A percentile compares a stretch with the other conserved stretches of the same genome.
Evolutionary conservation across 1,140 invertebrate species (phyloP).

Genomic region (Drosophila parabipectinata): DNA sequence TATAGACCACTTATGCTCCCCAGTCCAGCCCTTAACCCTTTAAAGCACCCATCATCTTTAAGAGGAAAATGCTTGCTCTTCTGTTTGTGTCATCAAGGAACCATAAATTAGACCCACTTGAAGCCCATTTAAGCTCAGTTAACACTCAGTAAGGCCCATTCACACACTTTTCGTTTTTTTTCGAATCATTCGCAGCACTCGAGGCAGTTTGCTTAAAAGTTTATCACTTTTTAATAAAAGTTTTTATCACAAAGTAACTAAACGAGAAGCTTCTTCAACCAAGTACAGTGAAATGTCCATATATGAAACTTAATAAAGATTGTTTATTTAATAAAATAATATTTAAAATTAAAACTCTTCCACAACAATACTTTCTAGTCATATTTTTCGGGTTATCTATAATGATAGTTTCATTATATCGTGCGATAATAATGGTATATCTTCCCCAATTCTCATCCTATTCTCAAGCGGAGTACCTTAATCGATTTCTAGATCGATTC

Average conservation of each 20-base stretch:
- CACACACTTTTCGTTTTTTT: slow-evolving; percentile 45
- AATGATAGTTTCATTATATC: no score
- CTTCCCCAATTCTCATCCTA: no score
- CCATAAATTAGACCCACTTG: slow-evolving; percentile 60
- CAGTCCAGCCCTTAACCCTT: background rate
- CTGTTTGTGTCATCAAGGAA: slow-evolving; percentile 32
- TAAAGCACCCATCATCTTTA: slow-evolving; percentile 6
- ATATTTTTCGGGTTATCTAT: slow-evolving; percentile 6
- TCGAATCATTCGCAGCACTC: slow-evolving; percentile 52
- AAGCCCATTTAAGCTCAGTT: slow-evolving; percentile 55
- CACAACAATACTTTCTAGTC: slow-evolving; percentile 14
- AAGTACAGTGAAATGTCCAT: slow-evolving; percentile 16
- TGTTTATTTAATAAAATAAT: background rate
- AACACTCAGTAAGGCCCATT: slow-evolving; percentile 57
- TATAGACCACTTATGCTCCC: background rate
- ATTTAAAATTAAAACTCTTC: slow-evolving; percentile 2
- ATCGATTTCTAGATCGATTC: no score
- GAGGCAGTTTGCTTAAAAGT: slow-evolving; percentile 62
- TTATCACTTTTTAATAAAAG: slow-evolving; percentile 26
- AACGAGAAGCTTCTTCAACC: slow-evolving; percentile 21
- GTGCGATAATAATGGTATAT: no score
- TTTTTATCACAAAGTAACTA: slow-evolving; percentile 18
- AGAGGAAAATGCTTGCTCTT: slow-evolving; percentile 7
- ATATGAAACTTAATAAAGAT: background rate
- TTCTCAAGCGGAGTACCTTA: no score